Evolutionary conservation across 1,140 invertebrate species (phyloP).

Genomic region (Carcinoscorpius rotundicauda): DNA sequence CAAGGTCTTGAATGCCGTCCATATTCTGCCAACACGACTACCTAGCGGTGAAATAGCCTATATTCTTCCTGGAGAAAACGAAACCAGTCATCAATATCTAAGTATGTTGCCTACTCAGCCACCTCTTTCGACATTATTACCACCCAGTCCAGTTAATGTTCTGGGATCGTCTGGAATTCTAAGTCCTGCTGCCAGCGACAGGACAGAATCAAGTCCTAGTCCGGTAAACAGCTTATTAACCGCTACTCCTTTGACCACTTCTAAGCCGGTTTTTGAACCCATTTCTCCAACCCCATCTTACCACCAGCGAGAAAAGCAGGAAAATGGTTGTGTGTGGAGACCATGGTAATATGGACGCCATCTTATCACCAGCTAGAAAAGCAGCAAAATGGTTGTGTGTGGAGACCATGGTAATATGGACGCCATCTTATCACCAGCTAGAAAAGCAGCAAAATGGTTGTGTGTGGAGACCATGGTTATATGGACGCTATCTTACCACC

Average conservation of each 20-base stretch:
- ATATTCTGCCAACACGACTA: conserved; percentile 55
- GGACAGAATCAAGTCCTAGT: conserved; percentile 10
- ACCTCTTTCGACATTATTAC: conserved; percentile 4
- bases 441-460: background rate
- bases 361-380: background rate
- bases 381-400: background rate
- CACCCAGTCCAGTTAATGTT: conserved; percentile 15
- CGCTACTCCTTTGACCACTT: background rate
- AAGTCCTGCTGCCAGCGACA: conserved; percentile 20
- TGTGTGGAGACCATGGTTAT: background rate
- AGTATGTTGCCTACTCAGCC: background rate
- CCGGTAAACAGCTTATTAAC: conserved; percentile 3
- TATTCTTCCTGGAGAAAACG: conserved; percentile 40
- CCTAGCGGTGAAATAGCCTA: conserved; percentile 49
- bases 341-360: background rate
- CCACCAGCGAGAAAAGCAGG: background rate
- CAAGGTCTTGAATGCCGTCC: conserved; percentile 34
- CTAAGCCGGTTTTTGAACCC: background rate
- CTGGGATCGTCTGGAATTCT: conserved; percentile 23
- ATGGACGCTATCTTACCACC: background rate
- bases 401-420: background rate
- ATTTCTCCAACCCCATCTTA: background rate
- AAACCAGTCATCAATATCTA: conserved; percentile 1
- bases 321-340: background rate
- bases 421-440: background rate